Conservation (phyloP, 1,140 invertebrate genomes). For the Chelonus insularis region DNA sequence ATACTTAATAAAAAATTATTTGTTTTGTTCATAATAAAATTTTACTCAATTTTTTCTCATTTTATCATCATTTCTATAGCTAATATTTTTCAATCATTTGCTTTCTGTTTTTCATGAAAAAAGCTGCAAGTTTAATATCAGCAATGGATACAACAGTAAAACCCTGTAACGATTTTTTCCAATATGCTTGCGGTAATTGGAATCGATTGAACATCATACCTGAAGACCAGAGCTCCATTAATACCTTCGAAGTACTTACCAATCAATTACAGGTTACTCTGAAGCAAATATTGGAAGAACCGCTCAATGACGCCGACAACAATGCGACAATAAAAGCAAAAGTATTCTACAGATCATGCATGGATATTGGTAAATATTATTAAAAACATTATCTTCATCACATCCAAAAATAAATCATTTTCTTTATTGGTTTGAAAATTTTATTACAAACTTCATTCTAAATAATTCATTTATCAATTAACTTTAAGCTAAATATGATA, state of each 20-base stretch:
- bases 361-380: constrained; percentile 79
- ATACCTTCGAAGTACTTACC: constrained; percentile 85
- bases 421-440: too few species aligned
- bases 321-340: constrained; percentile 80
- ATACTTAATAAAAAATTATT: too few species aligned
- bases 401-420: too few species aligned
- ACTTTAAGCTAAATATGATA: not conserved
- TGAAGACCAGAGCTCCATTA: constrained; percentile 83
- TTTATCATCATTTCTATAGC: not conserved
- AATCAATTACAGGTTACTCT: constrained; percentile 85
- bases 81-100: not conserved
- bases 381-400: constrained; percentile 38
- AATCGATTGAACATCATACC: constrained; percentile 87
- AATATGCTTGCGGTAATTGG: constrained; percentile 88
- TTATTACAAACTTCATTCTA: too few species aligned
- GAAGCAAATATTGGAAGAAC: constrained; percentile 76
- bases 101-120: constrained; percentile 16
- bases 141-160: constrained; percentile 81
- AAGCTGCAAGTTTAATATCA: constrained; percentile 81
- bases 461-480: too few species aligned
- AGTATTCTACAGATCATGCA: constrained; percentile 83
- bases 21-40: too few species aligned
- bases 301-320: constrained; percentile 66
- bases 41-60: too few species aligned
- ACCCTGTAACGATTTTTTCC: constrained; percentile 88